Conservation (phyloP, 2,888 invertebrate species). For the Panzeria rudis region DNA sequence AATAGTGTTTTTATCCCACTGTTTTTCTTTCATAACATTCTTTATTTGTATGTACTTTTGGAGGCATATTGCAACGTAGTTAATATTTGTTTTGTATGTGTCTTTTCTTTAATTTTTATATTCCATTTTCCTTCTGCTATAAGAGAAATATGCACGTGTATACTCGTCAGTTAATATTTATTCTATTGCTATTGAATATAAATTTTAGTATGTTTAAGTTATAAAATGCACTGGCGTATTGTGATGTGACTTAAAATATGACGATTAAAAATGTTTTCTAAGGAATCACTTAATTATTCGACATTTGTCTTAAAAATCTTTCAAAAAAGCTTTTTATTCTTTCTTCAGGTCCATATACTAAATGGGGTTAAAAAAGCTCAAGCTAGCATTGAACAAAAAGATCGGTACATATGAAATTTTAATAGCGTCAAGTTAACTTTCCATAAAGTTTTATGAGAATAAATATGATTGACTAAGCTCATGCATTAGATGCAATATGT, state of each 20-base stretch:
- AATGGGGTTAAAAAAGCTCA: too few relatives aligned
- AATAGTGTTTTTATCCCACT: constrained; percentile 4
- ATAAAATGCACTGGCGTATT: constrained; percentile 32
- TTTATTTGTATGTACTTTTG: constrained; percentile 24
- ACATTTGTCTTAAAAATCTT: too few relatives aligned
- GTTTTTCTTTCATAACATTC: constrained; percentile 22
- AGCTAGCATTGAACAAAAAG: too few relatives aligned
- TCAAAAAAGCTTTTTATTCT: too few relatives aligned
- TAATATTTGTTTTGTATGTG: constrained; percentile 59
- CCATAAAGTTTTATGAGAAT: too few relatives aligned
- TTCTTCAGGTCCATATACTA: too few relatives aligned
- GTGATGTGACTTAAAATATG: too few relatives aligned
- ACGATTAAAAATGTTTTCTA: too few relatives aligned
- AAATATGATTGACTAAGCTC: too few relatives aligned
- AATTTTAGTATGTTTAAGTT: constrained; percentile 36
- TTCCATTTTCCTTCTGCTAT: background rate
- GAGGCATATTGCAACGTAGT: constrained; percentile 66
- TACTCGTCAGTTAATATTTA: constrained; percentile 28
- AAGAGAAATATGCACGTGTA: background rate
- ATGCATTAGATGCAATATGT: background rate
- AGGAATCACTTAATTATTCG: too few relatives aligned
- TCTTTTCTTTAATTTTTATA: background rate
- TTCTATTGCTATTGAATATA: constrained; percentile 46
- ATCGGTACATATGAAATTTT: too few relatives aligned
- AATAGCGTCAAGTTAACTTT: too few relatives aligned